phyloP scores from a whole-genome alignment of 2,113 vertebrate genomes.

The Athene cunicularia region DNA sequence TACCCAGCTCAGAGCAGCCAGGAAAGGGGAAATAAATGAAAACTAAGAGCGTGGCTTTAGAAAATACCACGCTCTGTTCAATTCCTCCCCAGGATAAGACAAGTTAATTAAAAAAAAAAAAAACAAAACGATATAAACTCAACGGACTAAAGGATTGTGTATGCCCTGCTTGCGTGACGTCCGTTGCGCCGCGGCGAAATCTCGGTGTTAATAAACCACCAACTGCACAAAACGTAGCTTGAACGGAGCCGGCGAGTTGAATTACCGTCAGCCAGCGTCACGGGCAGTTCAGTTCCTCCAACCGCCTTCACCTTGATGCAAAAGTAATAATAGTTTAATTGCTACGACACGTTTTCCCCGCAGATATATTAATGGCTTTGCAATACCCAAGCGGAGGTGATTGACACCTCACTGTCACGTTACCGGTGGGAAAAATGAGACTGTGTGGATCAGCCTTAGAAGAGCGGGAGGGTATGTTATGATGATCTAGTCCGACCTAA shows the following conservation, averaged over 20 bases:
- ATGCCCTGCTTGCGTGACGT: rapidly evolving
- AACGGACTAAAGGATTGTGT: rapidly evolving
- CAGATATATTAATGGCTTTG: not conserved
- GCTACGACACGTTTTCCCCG: not conserved
- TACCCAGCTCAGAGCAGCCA: too few species aligned
- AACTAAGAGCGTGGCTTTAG: not conserved
- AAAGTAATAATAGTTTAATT: not conserved
- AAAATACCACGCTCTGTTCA: not conserved
- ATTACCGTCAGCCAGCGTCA: not conserved
- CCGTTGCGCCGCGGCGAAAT: rapidly evolving
- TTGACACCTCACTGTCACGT: not conserved
- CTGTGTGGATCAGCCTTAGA: not conserved
- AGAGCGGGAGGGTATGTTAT: not conserved
- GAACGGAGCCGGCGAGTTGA: not conserved
- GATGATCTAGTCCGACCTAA: not conserved
- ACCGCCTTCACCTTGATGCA: not conserved
- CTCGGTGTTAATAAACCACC: rapidly evolving
- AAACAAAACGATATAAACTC: not conserved
- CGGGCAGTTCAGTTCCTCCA: not conserved
- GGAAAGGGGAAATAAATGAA: not conserved
- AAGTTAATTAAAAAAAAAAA: rapidly evolving
- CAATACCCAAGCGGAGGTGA: not conserved
- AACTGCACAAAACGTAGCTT: too few species aligned
- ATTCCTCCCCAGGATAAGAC: not conserved
- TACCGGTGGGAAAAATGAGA: not conserved